A percentile compares a stretch with the other conserved stretches of the same genome.
These are phyloP conservation scores for Palythoa grandis DNA, from an alignment of 92 coral and sea anemone species.

Conservation along the genomic window DNA sequence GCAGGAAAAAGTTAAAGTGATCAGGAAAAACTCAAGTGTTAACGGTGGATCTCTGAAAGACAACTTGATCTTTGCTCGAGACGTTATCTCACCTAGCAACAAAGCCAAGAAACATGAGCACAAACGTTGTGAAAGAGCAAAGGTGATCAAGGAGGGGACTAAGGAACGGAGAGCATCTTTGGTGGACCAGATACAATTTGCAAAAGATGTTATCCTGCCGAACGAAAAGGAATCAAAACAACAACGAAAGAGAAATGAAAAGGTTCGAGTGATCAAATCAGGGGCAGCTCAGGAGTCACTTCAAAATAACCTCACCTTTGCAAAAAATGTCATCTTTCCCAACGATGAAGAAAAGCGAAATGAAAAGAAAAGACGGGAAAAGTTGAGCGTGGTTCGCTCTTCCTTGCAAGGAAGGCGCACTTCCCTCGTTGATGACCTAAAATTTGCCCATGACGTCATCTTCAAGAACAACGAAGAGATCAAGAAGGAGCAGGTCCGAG, in stretches of 20 bases:
- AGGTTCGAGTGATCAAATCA: slow-evolving; percentile 11
- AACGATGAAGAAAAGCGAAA: not conserved
- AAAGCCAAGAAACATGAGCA: not conserved
- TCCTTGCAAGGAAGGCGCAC: slow-evolving; percentile 9
- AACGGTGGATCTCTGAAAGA: slow-evolving; percentile 11
- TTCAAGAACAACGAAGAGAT: not conserved
- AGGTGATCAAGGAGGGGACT: slow-evolving; percentile 3
- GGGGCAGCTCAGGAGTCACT: not conserved
- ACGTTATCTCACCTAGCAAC: not conserved
- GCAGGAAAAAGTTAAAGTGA: slow-evolving; percentile 12
- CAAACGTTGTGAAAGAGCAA: slow-evolving; percentile 1
- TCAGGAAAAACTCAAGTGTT: not conserved
- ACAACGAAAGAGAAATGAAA: slow-evolving; percentile 5
- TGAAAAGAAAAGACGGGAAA: slow-evolving; percentile 17
- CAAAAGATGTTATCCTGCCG: not conserved
- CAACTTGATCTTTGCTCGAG: not conserved
- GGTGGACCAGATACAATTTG: slow-evolving; percentile 7
- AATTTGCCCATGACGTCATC: slow-evolving; percentile 5
- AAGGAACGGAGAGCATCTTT: not conserved
- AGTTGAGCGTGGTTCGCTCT: slow-evolving; percentile 1
- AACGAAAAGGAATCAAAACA: not conserved
- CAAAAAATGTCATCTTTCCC: not conserved
- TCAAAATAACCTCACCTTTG: not conserved
- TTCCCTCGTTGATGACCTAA: slow-evolving; percentile 25
- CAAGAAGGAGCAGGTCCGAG: slow-evolving; percentile 1